phyloP scores from a whole-genome alignment of 2,888 invertebrate genomes.

The Oscheius myriophilus region DNA sequence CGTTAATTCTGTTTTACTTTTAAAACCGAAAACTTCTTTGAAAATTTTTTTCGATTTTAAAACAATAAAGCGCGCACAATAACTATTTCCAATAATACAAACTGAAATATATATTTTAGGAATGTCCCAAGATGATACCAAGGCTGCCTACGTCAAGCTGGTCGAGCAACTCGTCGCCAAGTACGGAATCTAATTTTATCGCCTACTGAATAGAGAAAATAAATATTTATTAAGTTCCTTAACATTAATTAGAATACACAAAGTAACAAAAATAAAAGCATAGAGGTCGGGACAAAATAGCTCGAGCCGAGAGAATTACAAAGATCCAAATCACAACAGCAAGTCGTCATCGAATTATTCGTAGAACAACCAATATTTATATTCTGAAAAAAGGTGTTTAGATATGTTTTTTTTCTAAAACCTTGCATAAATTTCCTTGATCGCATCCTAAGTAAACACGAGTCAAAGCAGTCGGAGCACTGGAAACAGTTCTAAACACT shows the following conservation, averaged over 20 bases:
- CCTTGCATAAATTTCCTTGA: too few relatives aligned
- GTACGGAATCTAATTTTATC: constrained; percentile 40
- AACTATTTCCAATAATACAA: too few relatives aligned
- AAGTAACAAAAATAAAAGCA: not conserved
- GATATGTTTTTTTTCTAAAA: too few relatives aligned
- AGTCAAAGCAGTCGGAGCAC: too few relatives aligned
- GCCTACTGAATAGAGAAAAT: not conserved
- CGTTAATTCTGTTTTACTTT: not conserved
- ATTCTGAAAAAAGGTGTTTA: too few relatives aligned
- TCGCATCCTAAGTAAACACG: too few relatives aligned
- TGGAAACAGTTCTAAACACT: too few relatives aligned
- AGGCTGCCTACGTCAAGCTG: constrained; percentile 80
- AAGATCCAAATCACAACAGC: constrained; percentile 7
- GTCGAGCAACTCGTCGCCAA: constrained; percentile 56
- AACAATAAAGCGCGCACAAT: not conserved
- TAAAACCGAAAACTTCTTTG: too few relatives aligned
- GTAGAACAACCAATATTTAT: not conserved
- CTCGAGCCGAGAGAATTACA: not conserved
- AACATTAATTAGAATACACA: not conserved
- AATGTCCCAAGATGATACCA: constrained; percentile 79
- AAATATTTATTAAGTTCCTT: too few relatives aligned
- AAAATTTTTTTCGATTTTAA: too few relatives aligned
- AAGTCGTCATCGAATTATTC: not conserved
- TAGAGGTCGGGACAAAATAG: not conserved
- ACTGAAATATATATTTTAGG: constrained; percentile 40